A percentile compares a stretch with the other conserved stretches of the same genome.
phyloP scores from a whole-genome alignment of 2,888 invertebrate genomes.

The Habrosyne pyritoides region DNA sequence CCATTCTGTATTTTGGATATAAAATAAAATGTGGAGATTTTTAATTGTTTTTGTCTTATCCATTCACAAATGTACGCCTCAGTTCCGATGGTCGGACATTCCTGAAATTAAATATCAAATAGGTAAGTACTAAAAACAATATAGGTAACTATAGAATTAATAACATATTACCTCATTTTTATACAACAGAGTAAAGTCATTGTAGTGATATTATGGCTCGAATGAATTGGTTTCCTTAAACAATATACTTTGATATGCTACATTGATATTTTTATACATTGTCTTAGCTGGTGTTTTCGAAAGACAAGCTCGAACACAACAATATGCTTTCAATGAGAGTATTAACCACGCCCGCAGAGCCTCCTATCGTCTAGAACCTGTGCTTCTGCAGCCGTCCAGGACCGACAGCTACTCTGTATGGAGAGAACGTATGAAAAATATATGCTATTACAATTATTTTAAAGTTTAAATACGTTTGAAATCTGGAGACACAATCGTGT shows the following conservation, averaged over 20 bases:
- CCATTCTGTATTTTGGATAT: constrained; percentile 1
- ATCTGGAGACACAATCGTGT: background rate
- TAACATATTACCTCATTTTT: too few relatives aligned
- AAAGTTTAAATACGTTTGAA: constrained; percentile 9
- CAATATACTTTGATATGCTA: constrained; percentile 8
- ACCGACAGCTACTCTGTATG: constrained; percentile 67
- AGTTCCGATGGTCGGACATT: constrained; percentile 44
- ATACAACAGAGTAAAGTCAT: too few relatives aligned
- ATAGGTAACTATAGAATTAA: too few relatives aligned
- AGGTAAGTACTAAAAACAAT: constrained; percentile 44
- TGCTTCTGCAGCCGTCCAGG: constrained; percentile 48
- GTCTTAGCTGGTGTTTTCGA: constrained; percentile 67
- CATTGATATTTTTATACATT: constrained; percentile 8
- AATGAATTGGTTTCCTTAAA: constrained; percentile 3
- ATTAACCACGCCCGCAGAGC: constrained; percentile 50
- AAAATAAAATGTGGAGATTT: constrained; percentile 43
- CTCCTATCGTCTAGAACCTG: constrained; percentile 50
- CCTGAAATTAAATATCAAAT: constrained; percentile 56
- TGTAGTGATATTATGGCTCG: background rate
- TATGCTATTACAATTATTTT: constrained; percentile 14
- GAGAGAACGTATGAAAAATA: constrained; percentile 59
- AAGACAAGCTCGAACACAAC: constrained; percentile 39
- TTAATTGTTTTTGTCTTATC: constrained; percentile 37
- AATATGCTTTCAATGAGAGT: constrained; percentile 66
- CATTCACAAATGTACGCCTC: constrained; percentile 39